Base-by-base conservation (phyloP, 2,888 invertebrate genomes). In the Hofmannophila pseudospretella region DNA sequence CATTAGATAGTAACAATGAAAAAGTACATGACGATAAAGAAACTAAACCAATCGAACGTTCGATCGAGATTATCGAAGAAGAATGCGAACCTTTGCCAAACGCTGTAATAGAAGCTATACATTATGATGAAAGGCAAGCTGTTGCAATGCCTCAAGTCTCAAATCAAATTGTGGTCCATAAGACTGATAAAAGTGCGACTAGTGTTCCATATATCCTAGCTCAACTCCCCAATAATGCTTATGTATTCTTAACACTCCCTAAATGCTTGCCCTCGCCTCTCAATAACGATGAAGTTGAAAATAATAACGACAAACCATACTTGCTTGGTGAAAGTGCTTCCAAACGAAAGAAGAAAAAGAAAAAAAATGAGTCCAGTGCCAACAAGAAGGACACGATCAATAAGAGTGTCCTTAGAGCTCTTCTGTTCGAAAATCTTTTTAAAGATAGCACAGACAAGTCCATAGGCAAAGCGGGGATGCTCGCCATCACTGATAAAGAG, bases 171-270 rank as follows among this genome's bases (percentile, higher is more conserved):
- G 8, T n/a, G 8, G n/a, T n/a, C 1, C 3, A 16, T 4, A 16
- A 16, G 3, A 16, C 38, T 32, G 16, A 13, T 37, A 27, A 44
- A 27, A 38, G 34, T 38, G 9, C 35, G 43, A 23, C 30, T 33
- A 7, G 40, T 49, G 39, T 32, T 45, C 57, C 33, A 23, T 32
- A 7, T 28, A 41, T 66, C 32, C 44, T 70, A 47, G 54, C 67
- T 23, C 65, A 73, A 41, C 54, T 73, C 45, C 58, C 70, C 54
- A 70, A 71, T 53, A 75, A 72, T 53, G 65, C 79, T 66, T 76
- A 67, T 47, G 53, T 76, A 37, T 67, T 75, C 54, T 59, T 78
- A 68, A 75, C 78, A 51, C 58, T 74, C 48, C 72, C 76, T 42
- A 64, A 71, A 53, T 62, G 64, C 63, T 64, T 69, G 47, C 42